Conservation (phyloP, 2,888 invertebrate genomes). For the Palloptera scutellata region DNA sequence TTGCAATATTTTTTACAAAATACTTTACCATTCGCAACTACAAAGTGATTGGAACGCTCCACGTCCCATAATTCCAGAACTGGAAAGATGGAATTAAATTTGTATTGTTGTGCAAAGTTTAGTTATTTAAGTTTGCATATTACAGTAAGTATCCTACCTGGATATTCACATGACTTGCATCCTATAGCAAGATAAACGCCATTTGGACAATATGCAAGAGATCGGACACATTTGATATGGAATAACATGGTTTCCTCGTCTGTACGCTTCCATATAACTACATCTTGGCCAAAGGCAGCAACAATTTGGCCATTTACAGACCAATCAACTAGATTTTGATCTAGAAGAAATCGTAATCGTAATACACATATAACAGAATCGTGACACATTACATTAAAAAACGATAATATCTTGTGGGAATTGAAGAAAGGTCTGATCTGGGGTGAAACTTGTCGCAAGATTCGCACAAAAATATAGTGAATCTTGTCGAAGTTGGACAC, state of each 20-base stretch:
- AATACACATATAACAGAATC: background rate
- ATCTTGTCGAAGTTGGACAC: no score
- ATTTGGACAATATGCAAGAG: conserved; percentile 55
- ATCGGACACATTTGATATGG: conserved; percentile 46
- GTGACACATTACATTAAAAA: no score
- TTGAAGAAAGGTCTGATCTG: no score
- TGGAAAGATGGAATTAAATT: conserved; percentile 25
- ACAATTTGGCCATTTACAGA: conserved; percentile 56
- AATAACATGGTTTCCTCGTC: conserved; percentile 55
- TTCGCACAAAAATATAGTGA: no score
- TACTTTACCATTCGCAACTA: conserved; percentile 50
- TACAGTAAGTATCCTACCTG: conserved; percentile 43
- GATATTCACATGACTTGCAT: conserved; percentile 46
- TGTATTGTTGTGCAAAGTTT: background rate
- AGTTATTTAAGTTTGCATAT: background rate
- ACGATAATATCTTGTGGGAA: no score
- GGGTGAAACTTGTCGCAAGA: no score
- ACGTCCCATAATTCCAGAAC: conserved; percentile 58
- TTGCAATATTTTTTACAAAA: conserved; percentile 41
- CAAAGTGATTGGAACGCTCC: conserved; percentile 44
- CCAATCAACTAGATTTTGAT: conserved; percentile 60
- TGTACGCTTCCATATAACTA: conserved; percentile 57
- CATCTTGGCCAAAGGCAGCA: conserved; percentile 56
- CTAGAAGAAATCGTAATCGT: conserved; percentile 32
- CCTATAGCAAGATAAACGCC: conserved; percentile 58